Evolutionary conservation across 2,113 vertebrate genomes (phyloP), one percentile per base, ranked within the genome.

Genomic region (Platycercus adscitus): DNA sequence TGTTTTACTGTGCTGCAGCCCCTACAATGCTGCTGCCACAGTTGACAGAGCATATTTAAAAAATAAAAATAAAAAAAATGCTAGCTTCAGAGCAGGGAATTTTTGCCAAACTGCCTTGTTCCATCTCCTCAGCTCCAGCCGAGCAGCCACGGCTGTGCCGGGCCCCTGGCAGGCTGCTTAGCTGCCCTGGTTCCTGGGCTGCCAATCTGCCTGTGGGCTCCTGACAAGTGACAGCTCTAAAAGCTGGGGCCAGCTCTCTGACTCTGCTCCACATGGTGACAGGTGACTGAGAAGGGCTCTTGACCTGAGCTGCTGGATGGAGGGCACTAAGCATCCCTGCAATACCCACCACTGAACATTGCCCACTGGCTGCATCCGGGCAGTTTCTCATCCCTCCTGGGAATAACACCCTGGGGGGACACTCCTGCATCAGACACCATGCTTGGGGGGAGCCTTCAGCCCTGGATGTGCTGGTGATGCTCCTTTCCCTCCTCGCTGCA

Each of bases 391-490:
- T 46, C 10, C n/a, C 52, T 33, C 28, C 66, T 9, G 52, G 58
- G 26, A 44, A 16, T 17, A 5, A 33, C 1, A 0, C 33, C 49
- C 17, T 1, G 3, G 26, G 35, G 16, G 31, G 20, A 5, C 1
- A 25, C 29, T 16, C 18, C 53, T 6, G 1, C 26, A 5, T 10
- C 26, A 3, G 4, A 17, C 11, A 73, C 11, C 1, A 0, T 0
- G 5, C 25, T 12, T 12, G 13, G 12, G 28, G 44, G 66, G 21
- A 60, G 52, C 31, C 73, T 79, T 31, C 2, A 3, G n/a, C 73
- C 26, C 16, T 2, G 3, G 55, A 4, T 1, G 7, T 39, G 35
- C 7, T 33, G 7, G 15, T 8, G 52, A 19, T 9, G 3, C 24
- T 13, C 52, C 24, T 46, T 31, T 47, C 31, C 25, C 11, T 7